Base-by-base conservation (phyloP, 1,140 invertebrate species). In the Choristoneura fumiferana region DNA sequence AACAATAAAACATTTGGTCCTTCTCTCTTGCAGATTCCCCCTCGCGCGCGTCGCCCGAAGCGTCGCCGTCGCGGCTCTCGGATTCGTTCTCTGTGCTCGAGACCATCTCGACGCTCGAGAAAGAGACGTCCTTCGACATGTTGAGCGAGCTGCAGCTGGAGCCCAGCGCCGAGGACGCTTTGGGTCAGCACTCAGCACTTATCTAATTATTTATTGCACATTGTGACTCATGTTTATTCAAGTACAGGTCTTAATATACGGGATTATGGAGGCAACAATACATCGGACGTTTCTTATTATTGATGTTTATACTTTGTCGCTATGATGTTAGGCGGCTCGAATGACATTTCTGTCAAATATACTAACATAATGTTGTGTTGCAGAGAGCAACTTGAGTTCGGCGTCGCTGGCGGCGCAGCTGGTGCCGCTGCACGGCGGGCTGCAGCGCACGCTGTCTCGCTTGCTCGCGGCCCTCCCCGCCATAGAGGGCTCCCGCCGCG, bases 401-500 rank as follows among this genome's bases (percentile, higher is more conserved):
- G 64, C 74, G 40, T 58, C 56, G 56, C 64, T 79, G 54, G 74
- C 76, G 43, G 18, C 39, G 12, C 67, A 70, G 4, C 61, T 78
- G 57, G 59, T 49, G 35, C 57, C 45, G 1, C 40, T 49, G 13
- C 62, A 65, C 3, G 10, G 61, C 56, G 76, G 66, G 5, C 63
- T 82, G 53, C 66, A 72, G 49, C 57, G 57, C 17, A 59, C 76
- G 13, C 67, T 80, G 60, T 55, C 55, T 2, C 68, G 64, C 6
- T 61, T 76, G 62, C 61, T 79, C 38, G 57, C 63, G 0, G 64
- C 65, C 15, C 57, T 64, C 40, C 71, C 69, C 4, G 61, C 65
- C 15, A n/a, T 60, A 9, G 39, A 63, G 9, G 17, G 38, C 10
- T 62, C 35, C 56, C 38, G 40, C 37, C 45, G 52, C n/a, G 22